phyloP scores from a whole-genome alignment of 2,113 vertebrate species.

The Psittacara wagleri region DNA sequence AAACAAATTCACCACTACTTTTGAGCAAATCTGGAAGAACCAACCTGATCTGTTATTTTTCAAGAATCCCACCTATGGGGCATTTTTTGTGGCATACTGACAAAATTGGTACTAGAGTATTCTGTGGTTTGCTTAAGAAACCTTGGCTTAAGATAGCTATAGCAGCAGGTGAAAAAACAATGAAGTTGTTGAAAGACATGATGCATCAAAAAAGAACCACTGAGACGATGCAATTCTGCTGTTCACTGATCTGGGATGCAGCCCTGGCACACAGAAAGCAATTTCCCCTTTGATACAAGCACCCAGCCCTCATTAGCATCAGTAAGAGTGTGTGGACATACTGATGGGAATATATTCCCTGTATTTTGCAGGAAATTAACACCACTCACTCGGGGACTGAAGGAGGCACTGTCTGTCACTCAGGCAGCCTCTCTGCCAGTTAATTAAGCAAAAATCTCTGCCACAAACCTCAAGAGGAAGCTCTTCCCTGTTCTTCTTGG shows the following conservation, averaged over 20 bases:
- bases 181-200: neutral
- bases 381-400: constrained; percentile 23
- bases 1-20: constrained; percentile 48
- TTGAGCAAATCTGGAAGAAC: constrained; percentile 39
- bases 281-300: constrained; percentile 38
- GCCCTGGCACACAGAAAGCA: neutral
- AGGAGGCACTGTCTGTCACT: constrained; percentile 54
- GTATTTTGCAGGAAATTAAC: constrained; percentile 60
- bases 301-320: constrained; percentile 56
- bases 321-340: constrained; percentile 23
- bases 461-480: constrained; percentile 25
- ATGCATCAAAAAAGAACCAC: neutral
- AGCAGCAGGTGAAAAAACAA: neutral
- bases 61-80: constrained; percentile 6
- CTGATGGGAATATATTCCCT: neutral
- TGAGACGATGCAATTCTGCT: neutral
- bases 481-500: neutral
- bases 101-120: neutral
- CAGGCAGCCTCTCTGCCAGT: constrained; percentile 26
- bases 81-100: constrained; percentile 8
- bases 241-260: neutral
- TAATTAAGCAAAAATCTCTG: constrained; percentile 59
- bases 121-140: constrained; percentile 31
- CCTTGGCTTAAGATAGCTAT: neutral
- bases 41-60: neutral